Evolutionary conservation across 2,888 invertebrate genomes (phyloP).

Genomic region (Cephus pulcher): DNA sequence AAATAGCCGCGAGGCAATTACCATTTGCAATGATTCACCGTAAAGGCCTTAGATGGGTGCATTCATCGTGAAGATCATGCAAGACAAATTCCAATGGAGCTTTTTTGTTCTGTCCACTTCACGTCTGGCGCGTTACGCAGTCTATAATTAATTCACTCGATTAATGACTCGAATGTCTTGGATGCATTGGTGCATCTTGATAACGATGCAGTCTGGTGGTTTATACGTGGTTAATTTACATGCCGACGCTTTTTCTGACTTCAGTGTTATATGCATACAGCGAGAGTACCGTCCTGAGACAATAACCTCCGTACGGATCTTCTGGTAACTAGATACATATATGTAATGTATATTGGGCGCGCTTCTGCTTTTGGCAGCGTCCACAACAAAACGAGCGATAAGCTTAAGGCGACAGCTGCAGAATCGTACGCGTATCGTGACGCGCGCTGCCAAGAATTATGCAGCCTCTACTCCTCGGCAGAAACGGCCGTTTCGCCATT

Average conservation of each 20-base stretch:
- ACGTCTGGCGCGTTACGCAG: not conserved
- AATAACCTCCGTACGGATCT: not conserved
- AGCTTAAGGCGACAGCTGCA: not conserved
- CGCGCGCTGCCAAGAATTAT: constrained; percentile 26
- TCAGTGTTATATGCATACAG: not conserved
- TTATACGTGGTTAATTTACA: not conserved
- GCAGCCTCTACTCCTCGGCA: constrained; percentile 3
- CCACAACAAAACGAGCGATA: constrained; percentile 25
- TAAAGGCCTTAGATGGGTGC: not conserved
- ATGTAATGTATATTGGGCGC: not conserved
- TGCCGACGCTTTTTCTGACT: not conserved
- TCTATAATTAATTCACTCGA: not conserved
- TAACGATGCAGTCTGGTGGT: not conserved
- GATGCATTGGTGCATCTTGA: not conserved
- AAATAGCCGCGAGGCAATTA: not conserved
- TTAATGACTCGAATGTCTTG: not conserved
- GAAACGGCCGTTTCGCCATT: constrained; percentile 4
- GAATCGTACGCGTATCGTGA: not conserved
- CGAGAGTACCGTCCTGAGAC: not conserved
- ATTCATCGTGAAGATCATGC: not conserved
- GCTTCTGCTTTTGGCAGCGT: constrained; percentile 15
- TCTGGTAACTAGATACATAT: not conserved
- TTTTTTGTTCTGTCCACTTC: not conserved
- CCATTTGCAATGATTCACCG: not conserved
- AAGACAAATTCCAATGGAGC: not conserved